A percentile compares a stretch with the other conserved stretches of the same genome.
Evolutionary conservation across 2,797 vertebrate species (phyloP).

Genomic region (Luscinia megarhynchos): DNA sequence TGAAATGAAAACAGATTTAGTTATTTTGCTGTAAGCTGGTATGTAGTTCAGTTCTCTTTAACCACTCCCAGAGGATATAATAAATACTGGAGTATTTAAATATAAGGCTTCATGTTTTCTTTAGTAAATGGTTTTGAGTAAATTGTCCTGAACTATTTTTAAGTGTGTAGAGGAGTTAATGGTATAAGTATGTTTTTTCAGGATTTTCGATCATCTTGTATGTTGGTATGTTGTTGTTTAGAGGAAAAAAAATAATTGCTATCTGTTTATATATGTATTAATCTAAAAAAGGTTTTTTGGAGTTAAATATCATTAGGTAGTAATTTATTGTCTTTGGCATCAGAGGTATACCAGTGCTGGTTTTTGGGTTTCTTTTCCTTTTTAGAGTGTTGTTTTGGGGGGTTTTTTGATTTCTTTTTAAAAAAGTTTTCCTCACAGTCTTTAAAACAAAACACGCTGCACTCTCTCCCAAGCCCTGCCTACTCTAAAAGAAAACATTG

Average conservation of each 20-base stretch:
- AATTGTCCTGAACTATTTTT: not conserved
- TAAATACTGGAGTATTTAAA: constrained; percentile 18
- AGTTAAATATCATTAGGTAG: not conserved
- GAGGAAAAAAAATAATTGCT: not conserved
- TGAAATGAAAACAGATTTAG: constrained; percentile 26
- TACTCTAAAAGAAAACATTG: not conserved
- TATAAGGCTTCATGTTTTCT: constrained; percentile 17
- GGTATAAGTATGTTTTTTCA: not conserved
- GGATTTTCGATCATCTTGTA: not conserved
- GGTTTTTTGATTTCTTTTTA: not conserved
- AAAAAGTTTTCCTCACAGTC: not conserved
- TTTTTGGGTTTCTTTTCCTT: not conserved
- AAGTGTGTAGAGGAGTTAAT: not conserved
- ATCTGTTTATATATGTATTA: not conserved
- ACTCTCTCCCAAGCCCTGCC: not conserved
- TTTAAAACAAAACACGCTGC: not conserved
- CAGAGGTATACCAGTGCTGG: not conserved
- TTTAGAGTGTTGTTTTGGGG: not conserved
- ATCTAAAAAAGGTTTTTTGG: not conserved
- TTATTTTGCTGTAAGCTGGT: constrained; percentile 16
- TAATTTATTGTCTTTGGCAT: not conserved
- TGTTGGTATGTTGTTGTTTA: not conserved
- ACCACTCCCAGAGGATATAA: constrained; percentile 34
- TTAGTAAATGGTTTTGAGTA: constrained; percentile 25
- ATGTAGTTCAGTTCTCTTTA: not conserved